Percentiles rank a stretch among this genome's conserved stretches.
Conservation (phyloP, 2,888 invertebrate species). For the Aproaerema taeniolella region DNA sequence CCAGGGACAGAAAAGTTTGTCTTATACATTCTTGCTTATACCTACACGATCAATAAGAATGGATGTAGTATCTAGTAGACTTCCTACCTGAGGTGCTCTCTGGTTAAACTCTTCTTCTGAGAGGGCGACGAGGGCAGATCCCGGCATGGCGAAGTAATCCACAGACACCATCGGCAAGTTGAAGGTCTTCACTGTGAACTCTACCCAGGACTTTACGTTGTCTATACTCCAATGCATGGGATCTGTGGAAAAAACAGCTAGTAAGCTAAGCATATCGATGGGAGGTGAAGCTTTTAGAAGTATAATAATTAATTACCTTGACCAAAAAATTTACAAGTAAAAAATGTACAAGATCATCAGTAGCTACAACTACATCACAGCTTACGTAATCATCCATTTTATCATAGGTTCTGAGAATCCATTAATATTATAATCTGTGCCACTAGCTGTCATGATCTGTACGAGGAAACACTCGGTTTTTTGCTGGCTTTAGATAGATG, state of each 20-base stretch:
- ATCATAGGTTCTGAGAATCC: conserved; percentile 49
- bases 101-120: conserved; percentile 91
- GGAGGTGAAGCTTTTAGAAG: not conserved
- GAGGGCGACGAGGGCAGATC: conserved; percentile 84
- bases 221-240: conserved; percentile 90
- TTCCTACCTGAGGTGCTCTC: conserved; percentile 86
- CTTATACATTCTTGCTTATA: too few species aligned
- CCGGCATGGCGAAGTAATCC: conserved; percentile 89
- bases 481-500: conserved; percentile 34
- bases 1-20: too few species aligned
- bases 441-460: conserved; percentile 42
- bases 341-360: too few species aligned
- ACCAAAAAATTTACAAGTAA: conserved; percentile 6
- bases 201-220: conserved; percentile 93
- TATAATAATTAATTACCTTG: not conserved
- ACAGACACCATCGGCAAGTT: conserved; percentile 84
- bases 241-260: conserved; percentile 77
- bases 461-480: conserved; percentile 51
- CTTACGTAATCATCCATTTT: conserved; percentile 61
- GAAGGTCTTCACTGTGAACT: conserved; percentile 90
- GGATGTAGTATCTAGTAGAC: too few species aligned
- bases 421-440: conserved; percentile 51
- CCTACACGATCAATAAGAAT: not conserved
- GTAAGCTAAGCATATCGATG: conserved; percentile 1
- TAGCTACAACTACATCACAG: conserved; percentile 27